phyloP scores from a whole-genome alignment of 2,888 invertebrate species.

The Trichogramma dendrolimi region DNA sequence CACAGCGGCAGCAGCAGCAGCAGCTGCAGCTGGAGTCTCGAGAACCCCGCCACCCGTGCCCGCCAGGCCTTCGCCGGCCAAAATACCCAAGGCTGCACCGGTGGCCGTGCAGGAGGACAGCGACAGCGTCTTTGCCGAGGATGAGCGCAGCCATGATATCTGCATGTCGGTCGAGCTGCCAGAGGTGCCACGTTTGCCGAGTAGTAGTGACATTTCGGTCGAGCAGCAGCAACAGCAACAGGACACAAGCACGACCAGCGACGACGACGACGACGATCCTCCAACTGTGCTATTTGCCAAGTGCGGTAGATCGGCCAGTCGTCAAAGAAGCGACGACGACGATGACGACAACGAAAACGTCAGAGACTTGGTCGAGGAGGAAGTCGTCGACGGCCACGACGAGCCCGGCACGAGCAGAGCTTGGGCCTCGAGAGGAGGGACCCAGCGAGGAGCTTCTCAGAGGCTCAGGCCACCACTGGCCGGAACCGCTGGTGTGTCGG shows the following conservation, averaged over 20 bases:
- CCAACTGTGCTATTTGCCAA: slow-evolving; percentile 31
- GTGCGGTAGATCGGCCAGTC: slow-evolving; percentile 26
- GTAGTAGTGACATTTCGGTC: no score
- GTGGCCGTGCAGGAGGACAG: background rate
- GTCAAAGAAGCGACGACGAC: slow-evolving; percentile 9
- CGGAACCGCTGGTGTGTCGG: slow-evolving; percentile 43
- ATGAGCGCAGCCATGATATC: slow-evolving; percentile 24
- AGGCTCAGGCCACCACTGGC: slow-evolving; percentile 45
- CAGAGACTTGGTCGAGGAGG: slow-evolving; percentile 5
- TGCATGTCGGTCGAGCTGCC: slow-evolving; percentile 19
- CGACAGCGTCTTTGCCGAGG: background rate
- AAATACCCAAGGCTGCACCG: background rate
- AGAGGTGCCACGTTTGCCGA: no score
- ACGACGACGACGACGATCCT: slow-evolving; percentile 19
- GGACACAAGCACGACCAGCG: slow-evolving; percentile 4
- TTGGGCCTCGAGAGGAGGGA: background rate
- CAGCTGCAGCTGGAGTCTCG: slow-evolving; percentile 6
- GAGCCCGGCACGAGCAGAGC: slow-evolving; percentile 1
- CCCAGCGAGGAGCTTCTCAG: slow-evolving; percentile 27
- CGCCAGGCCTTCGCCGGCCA: background rate
- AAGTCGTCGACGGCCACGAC: slow-evolving; percentile 10
- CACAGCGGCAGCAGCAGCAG: background rate
- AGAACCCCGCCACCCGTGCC: background rate
- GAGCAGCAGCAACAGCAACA: no score
- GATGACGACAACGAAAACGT: background rate